Base-by-base conservation (phyloP, 2,888 invertebrate species). In the Ormyrus nitidulus region DNA sequence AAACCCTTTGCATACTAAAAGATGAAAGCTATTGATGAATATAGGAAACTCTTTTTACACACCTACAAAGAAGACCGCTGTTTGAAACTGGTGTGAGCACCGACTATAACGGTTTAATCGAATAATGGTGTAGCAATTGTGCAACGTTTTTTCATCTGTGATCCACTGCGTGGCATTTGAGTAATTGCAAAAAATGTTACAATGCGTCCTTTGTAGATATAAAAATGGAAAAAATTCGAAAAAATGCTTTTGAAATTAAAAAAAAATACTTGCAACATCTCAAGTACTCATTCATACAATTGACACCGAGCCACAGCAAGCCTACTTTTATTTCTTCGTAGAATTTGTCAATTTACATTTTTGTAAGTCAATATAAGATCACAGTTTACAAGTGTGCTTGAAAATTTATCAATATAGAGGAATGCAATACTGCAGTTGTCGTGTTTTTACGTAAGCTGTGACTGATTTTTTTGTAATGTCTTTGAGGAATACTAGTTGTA, bases 111-210 rank as follows among this genome's bases (percentile, higher is more conserved):
- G 34, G 34, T 34, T 34, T 34, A 34, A 34, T 34, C 34, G 34
- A 34, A 34, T 34, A 68, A 75, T 54, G 53, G 62, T 72, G 61
- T 56, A 71, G 70, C 68, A 75, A 49, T 75, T 48, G 69, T 71
- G 73, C 72, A 77, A 81, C 72, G 65, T 81, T 81, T 79, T 78
- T 81, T 80, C 72, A 80, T 72, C 77, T 78, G 77, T 82, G 77
- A 82, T 82, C 66, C 75, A 77, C 73, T 77, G 64, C 68, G 68
- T 68, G 44, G 8, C 59, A 66, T 58, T 51, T 5, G 7, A 79
- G n/a, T 68, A 72, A 70, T 68, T 54, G 54, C 62, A 62, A 46
- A 34, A 34, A 66, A 71, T 62, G 19, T 53, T 73, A 72, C 69
- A 76, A 56, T 70, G 61, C 62, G 34, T 44, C 61, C 56, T 69